These are phyloP conservation scores for Axinella damicornis DNA, from an alignment of 37 sponge, comb jelly and placozoan species.

Conservation along the genomic window DNA sequence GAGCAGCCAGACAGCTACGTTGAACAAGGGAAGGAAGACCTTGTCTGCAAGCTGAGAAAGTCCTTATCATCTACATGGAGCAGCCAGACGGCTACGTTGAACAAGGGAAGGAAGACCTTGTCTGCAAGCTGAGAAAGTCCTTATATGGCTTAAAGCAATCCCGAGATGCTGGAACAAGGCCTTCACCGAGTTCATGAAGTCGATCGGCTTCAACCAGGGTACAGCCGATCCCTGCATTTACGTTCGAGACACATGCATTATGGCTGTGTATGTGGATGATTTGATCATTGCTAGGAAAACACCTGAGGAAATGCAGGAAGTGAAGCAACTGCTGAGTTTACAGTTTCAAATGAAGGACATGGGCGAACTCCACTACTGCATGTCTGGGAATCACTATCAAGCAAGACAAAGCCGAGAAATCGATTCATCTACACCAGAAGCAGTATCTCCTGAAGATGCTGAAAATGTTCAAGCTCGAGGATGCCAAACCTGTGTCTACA, in stretches of 20 bases:
- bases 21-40: slow-evolving; percentile 20
- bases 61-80: slow-evolving; percentile 62
- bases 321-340: slow-evolving; percentile 15
- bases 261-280: slow-evolving; percentile 70
- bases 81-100: slow-evolving; percentile 53
- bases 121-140: slow-evolving; percentile 47
- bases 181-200: background rate
- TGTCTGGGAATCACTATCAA: slow-evolving; percentile 37
- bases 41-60: slow-evolving; percentile 39
- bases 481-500: slow-evolving; percentile 53
- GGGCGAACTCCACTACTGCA: slow-evolving; percentile 57
- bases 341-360: slow-evolving; percentile 68
- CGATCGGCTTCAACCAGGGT: slow-evolving; percentile 27
- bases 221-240: slow-evolving; percentile 59
- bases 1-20: slow-evolving; percentile 57
- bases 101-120: slow-evolving; percentile 35
- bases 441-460: slow-evolving; percentile 51
- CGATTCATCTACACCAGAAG: slow-evolving; percentile 43
- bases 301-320: slow-evolving; percentile 32
- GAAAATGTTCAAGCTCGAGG: slow-evolving; percentile 35
- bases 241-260: slow-evolving; percentile 3
- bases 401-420: slow-evolving; percentile 7
- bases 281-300: slow-evolving; percentile 32
- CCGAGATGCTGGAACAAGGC: slow-evolving; percentile 45
- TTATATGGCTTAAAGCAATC: slow-evolving; percentile 59